phyloP scores from a whole-genome alignment of 2,113 vertebrate species.

The Diglossa brunneiventris region DNA sequence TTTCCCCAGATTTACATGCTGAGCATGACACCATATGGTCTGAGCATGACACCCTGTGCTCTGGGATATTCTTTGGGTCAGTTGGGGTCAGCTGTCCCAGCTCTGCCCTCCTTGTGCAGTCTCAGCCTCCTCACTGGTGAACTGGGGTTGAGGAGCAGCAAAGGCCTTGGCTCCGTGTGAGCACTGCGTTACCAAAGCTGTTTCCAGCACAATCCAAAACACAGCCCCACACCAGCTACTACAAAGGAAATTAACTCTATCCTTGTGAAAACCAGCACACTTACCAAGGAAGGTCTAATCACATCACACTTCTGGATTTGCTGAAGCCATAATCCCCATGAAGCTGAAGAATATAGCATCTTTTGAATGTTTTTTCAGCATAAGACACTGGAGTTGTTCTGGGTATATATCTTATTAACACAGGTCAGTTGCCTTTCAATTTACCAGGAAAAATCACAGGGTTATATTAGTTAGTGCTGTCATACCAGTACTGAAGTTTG shows the following conservation, averaged over 20 bases:
- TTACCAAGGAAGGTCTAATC: background rate
- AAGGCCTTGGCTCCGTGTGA: background rate
- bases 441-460: background rate
- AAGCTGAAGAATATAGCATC: background rate
- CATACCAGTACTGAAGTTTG: background rate
- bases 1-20: background rate
- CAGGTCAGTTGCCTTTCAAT: background rate
- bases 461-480: background rate
- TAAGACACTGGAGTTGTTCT: background rate
- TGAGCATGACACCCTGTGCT: background rate
- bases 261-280: background rate
- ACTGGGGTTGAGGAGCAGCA: rapidly evolving
- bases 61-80: background rate
- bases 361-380: background rate
- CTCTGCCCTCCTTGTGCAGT: background rate
- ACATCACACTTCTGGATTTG: rapidly evolving
- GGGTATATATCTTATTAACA: background rate
- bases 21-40: background rate
- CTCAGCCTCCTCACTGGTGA: rapidly evolving
- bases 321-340: background rate
- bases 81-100: rapidly evolving
- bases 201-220: background rate
- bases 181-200: rapidly evolving
- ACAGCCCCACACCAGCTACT: rapidly evolving
- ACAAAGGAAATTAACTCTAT: background rate